Evolutionary conservation across 2,797 vertebrate genomes (phyloP), one percentile per base, ranked within the genome.

Genomic region (Sebastolobus alascanus): DNA sequence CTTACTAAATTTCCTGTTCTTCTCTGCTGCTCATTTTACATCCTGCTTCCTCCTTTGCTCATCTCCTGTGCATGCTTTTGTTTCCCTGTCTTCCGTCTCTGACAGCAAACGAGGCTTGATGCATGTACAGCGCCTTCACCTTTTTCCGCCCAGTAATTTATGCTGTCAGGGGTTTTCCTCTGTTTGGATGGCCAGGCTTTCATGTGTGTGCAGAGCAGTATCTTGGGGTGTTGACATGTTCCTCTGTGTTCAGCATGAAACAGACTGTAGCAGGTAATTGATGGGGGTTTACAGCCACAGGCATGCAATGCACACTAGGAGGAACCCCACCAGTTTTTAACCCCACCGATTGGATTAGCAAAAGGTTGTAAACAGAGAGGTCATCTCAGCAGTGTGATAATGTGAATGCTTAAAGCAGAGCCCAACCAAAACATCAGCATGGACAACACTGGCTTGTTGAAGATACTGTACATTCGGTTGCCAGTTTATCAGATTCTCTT

Each of bases 111-210:
- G 77, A 84, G 87, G 63, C 82, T 71, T 85, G 83, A 90, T 89
- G 71, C 92, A 85, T 91, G 85, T 80, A 85, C 86, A 75, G 76
- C 35, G 82, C 85, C 80, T 91, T 90, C 89, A 92, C 90, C 88
- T 90, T 90, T 89, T 89, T 87, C 79, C 71, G 0, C 77, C 82
- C 79, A 54, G 81, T 93, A 91, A 94, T 94, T 90, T 93, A 92
- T 92, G 90, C 91, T 93, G 93, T 93, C 88, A 89, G 77, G 79
- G 83, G 73, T 84, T 90, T 91, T 85, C 83, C 83, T 86, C 68
- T 80, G 84, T 93, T 93, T 88, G 85, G 84, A 91, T 40, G 83
- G 76, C 71, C 87, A 4, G 79, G 82, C 84, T 78, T 92, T 90
- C 72, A 70, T 84, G 85, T 89, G 84, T 82, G 87, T 79, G 88